phyloP scores from a whole-genome alignment of 2,113 vertebrate genomes.

The Otis tarda region DNA sequence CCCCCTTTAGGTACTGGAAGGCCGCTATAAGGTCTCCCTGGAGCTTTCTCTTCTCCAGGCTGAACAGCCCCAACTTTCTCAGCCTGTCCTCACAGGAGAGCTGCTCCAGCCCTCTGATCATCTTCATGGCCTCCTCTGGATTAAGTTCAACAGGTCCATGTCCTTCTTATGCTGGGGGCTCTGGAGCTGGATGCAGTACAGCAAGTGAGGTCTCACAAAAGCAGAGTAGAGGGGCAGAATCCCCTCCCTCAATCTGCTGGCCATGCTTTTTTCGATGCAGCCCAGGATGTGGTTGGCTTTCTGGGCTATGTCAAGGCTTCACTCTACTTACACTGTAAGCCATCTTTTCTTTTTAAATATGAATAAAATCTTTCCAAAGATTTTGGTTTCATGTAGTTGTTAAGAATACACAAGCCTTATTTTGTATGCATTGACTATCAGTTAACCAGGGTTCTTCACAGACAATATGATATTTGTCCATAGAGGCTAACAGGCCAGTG shows the following conservation, averaged over 20 bases:
- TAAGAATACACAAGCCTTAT: neutral
- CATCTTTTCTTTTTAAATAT: neutral
- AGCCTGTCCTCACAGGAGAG: fast-evolving
- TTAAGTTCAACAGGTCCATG: fast-evolving
- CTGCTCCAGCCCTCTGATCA: neutral
- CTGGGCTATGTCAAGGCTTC: neutral
- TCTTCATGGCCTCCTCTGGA: neutral
- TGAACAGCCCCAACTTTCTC: neutral
- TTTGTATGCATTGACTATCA: neutral
- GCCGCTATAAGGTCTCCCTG: fast-evolving
- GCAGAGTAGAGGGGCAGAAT: neutral
- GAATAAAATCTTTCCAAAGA: neutral
- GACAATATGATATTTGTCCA: neutral
- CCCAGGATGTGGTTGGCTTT: fast-evolving
- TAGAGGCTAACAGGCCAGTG: neutral
- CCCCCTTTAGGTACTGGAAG: neutral
- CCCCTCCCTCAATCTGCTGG: fast-evolving
- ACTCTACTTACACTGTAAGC: neutral
- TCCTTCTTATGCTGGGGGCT: fast-evolving
- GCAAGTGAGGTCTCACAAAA: neutral
- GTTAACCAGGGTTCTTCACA: neutral
- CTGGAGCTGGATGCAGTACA: neutral
- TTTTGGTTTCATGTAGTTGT: neutral
- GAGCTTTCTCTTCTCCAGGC: neutral
- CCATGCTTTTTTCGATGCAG: fast-evolving